These are phyloP conservation scores for Drosophila vallismaia DNA, from an alignment of 2,888 invertebrate genomes.

Conservation along the genomic window DNA sequence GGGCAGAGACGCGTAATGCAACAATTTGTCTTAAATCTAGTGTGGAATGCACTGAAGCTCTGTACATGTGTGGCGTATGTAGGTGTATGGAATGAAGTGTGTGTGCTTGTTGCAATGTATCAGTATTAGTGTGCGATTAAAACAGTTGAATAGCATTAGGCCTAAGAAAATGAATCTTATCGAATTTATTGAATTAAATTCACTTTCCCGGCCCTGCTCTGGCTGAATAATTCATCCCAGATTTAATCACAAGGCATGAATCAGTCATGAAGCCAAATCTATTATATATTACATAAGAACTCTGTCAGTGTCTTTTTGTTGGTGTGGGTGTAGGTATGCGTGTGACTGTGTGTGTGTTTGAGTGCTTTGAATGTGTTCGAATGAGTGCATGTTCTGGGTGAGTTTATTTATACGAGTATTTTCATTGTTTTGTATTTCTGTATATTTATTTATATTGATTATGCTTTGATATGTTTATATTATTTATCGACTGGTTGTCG, in stretches of 20 bases:
- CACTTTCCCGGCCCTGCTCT: background rate
- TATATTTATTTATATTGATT: conserved; percentile 67
- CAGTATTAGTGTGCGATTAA: conserved; percentile 40
- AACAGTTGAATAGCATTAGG: conserved; percentile 11
- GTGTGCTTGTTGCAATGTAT: conserved; percentile 20
- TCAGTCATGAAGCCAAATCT: conserved; percentile 22
- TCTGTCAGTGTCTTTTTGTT: conserved; percentile 16
- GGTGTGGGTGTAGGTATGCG: conserved; percentile 2
- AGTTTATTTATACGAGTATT: conserved; percentile 50
- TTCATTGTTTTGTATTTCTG: conserved; percentile 59
- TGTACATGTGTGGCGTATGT: conserved; percentile 52
- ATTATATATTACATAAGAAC: conserved; percentile 28
- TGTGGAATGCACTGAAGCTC: conserved; percentile 62
- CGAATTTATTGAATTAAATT: conserved; percentile 11
- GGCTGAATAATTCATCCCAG: conserved; percentile 12
- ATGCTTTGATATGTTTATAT: conserved; percentile 45
- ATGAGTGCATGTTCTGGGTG: conserved; percentile 44
- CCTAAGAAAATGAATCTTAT: conserved; percentile 4
- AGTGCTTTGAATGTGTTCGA: conserved; percentile 35
- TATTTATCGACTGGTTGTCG: conserved; percentile 64
- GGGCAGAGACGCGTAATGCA: conserved; percentile 33
- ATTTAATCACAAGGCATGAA: conserved; percentile 25
- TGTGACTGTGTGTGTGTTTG: conserved; percentile 3
- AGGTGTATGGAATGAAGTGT: conserved; percentile 17
- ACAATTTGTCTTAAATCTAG: conserved; percentile 52